Evolutionary conservation across 2,888 invertebrate species (phyloP).

Genomic region (Bibio marci): DNA sequence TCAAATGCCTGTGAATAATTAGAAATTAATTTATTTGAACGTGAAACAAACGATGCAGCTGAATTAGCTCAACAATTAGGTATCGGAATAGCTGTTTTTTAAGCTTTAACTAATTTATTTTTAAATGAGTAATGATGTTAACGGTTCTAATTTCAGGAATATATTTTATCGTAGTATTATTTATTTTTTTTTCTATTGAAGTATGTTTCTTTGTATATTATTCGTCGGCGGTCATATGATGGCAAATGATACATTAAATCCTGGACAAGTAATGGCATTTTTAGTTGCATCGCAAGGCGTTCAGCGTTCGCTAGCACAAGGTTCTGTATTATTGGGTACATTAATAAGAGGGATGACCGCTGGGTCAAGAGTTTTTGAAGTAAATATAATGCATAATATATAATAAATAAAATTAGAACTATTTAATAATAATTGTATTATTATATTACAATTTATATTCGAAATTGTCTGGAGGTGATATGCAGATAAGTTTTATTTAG

Average conservation of each 20-base stretch:
- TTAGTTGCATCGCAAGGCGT: conserved; percentile 91
- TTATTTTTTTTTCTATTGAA: conserved; percentile 19
- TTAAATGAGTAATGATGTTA: too few relatives aligned
- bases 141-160: too few relatives aligned
- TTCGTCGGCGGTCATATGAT: conserved; percentile 82
- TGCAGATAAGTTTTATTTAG: too few relatives aligned
- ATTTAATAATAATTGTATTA: background rate
- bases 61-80: conserved; percentile 58
- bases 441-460: too few relatives aligned
- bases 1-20: conserved; percentile 86
- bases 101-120: conserved; percentile 72
- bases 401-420: too few relatives aligned
- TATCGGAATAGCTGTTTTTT: conserved; percentile 82
- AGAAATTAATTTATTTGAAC: conserved; percentile 52
- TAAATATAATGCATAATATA: conserved; percentile 22
- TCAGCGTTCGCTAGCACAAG: conserved; percentile 77
- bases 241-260: conserved; percentile 60
- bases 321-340: conserved; percentile 80
- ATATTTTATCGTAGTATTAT: too few relatives aligned
- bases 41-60: conserved; percentile 58
- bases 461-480: too few relatives aligned
- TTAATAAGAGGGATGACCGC: conserved; percentile 77
- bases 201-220: conserved; percentile 73
- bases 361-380: conserved; percentile 83
- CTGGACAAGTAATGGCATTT: conserved; percentile 92